phyloP scores from a whole-genome alignment of 2,113 vertebrate genomes.

The Bubo bubo region DNA sequence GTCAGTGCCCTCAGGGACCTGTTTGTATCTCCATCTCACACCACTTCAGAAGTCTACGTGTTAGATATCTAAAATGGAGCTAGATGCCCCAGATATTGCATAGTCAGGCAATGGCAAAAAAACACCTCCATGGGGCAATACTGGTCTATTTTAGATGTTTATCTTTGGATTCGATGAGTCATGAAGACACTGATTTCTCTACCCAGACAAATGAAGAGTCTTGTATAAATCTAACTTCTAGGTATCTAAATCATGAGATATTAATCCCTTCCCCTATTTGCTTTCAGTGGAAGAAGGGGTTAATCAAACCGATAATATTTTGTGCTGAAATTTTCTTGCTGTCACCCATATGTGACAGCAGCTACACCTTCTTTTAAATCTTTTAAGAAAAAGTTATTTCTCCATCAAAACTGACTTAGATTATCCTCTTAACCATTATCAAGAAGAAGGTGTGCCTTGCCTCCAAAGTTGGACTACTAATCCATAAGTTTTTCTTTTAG shows the following conservation, averaged over 20 bases:
- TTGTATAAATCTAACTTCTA: background rate
- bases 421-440: background rate
- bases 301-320: background rate
- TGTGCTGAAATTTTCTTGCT: background rate
- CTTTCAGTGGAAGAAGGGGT: background rate
- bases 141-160: background rate
- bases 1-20: rapidly evolving
- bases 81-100: background rate
- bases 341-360: background rate
- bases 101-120: background rate
- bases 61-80: background rate
- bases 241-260: background rate
- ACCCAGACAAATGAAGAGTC: background rate
- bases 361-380: background rate
- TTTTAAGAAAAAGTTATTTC: background rate
- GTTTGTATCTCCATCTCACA: background rate
- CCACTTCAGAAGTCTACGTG: background rate
- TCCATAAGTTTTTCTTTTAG: background rate
- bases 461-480: background rate
- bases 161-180: rapidly evolving
- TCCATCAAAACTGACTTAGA: background rate
- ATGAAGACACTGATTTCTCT: background rate
- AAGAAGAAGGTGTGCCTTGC: background rate
- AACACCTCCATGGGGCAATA: rapidly evolving
- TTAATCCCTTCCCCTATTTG: background rate